Base-by-base conservation (phyloP, 2,797 vertebrate genomes). In the Toxotes lorentzi region DNA sequence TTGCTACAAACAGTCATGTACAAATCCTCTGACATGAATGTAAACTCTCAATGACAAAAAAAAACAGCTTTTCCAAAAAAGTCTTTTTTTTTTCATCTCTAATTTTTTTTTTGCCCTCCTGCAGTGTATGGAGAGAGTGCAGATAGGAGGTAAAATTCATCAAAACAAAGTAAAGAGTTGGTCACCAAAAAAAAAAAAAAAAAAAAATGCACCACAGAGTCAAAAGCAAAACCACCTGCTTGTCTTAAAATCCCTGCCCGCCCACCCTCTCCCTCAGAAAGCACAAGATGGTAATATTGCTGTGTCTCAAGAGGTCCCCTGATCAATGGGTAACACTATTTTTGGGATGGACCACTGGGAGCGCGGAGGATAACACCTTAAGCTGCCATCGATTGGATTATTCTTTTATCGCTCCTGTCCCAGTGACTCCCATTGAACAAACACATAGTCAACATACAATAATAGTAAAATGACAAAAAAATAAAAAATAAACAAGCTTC, bases 201-300 rank as follows among this genome's bases (percentile, higher is more conserved):
- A 27, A 66, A 16, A 53, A 54, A 81, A 89, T 89, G 94, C 96
- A 96, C 95, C 94, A 94, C 93, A 95, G 90, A 93, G 90, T 94
- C 85, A 82, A 92, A 92, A 93, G 86, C 88, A 87, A 86, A 90
- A 93, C 85, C 88, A 91, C 91, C 83, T 91, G 90, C 70, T 93
- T 92, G 82, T 90, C 79, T 84, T 83, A 70, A 89, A 91, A 89
- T 86, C 94, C 92, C 87, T 76, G 79, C 85, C 89, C 90, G 1
- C 78, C 88, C 81, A 6, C 76, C 86, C 85, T 61, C 74, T 30
- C 79, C 81, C 40, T 88, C 88, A 66, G 83, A 92, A 90, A 91
- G 84, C 94, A 95, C 93, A 90, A 92, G 92, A 94, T 94, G 95
- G 91, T 91, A 76, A 93, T 96, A 97, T 96, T 96, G 95, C 96